These are phyloP conservation scores for Leptinotarsa undecemlineata DNA, from an alignment of 1,140 invertebrate species.

Conservation along the genomic window DNA sequence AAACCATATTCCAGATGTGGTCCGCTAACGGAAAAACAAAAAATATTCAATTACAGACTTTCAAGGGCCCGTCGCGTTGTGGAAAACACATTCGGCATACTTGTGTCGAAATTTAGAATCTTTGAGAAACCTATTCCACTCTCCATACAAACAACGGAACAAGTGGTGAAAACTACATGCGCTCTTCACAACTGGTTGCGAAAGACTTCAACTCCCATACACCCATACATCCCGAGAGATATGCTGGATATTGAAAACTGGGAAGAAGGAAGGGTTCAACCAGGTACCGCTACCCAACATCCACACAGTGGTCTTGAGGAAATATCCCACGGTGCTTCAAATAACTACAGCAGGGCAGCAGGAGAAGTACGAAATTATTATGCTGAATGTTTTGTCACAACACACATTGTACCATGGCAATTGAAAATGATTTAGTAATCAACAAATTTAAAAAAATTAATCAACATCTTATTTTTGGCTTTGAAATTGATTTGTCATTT, in stretches of 20 bases:
- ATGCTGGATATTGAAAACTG: slow-evolving; percentile 25
- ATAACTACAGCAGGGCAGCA: slow-evolving; percentile 21
- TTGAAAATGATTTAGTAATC: slow-evolving; percentile 28
- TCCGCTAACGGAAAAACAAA: slow-evolving; percentile 29
- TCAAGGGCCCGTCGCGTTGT: slow-evolving; percentile 49
- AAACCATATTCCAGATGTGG: slow-evolving; percentile 3
- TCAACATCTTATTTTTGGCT: slow-evolving; percentile 10
- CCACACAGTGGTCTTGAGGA: background rate
- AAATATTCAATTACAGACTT: slow-evolving; percentile 56
- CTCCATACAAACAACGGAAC: background rate
- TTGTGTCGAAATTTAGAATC: slow-evolving; percentile 20
- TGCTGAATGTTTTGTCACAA: slow-evolving; percentile 15
- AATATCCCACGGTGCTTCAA: slow-evolving; percentile 15
- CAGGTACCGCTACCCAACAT: slow-evolving; percentile 5
- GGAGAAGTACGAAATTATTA: slow-evolving; percentile 15
- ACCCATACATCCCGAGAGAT: slow-evolving; percentile 8
- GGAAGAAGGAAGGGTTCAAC: slow-evolving; percentile 12
- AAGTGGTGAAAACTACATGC: slow-evolving; percentile 22
- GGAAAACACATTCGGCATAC: slow-evolving; percentile 39
- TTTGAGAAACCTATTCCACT: slow-evolving; percentile 22
- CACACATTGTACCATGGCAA: slow-evolving; percentile 14
- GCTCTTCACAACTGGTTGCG: slow-evolving; percentile 26
- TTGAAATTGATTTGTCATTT: too few species aligned
- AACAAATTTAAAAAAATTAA: slow-evolving; percentile 18
- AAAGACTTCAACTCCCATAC: slow-evolving; percentile 13